Percentiles rank a stretch among this genome's conserved stretches.
phyloP scores from a whole-genome alignment of 1,140 invertebrate species.

The Atta cephalotes region DNA sequence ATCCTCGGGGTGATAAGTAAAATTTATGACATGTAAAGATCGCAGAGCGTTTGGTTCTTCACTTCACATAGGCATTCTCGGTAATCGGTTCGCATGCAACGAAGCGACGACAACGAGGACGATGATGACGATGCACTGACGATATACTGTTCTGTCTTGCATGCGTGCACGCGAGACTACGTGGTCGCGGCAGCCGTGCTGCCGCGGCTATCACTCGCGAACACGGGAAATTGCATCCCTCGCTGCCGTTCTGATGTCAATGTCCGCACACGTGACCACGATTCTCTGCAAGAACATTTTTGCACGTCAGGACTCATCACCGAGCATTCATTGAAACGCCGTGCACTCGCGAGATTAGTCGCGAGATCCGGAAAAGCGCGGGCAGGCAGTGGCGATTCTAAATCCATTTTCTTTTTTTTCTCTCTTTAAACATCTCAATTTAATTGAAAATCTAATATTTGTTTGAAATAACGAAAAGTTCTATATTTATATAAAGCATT shows the following conservation, averaged over 20 bases:
- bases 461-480: neutral
- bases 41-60: neutral
- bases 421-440: neutral
- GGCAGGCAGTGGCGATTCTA: neutral
- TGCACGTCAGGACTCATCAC: slow-evolving; percentile 3
- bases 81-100: neutral
- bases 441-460: neutral
- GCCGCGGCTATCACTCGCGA: slow-evolving; percentile 51
- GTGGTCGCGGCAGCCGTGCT: slow-evolving; percentile 32
- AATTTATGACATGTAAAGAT: slow-evolving; percentile 41
- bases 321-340: neutral
- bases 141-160: slow-evolving; percentile 24
- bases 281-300: slow-evolving; percentile 46
- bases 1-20: slow-evolving; percentile 27
- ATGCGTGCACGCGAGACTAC: slow-evolving; percentile 40
- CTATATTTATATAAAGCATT: neutral
- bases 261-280: slow-evolving; percentile 13
- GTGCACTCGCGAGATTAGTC: neutral
- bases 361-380: neutral
- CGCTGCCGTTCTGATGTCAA: slow-evolving; percentile 33
- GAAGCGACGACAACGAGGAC: neutral
- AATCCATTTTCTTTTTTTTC: neutral
- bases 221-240: slow-evolving; percentile 50
- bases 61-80: slow-evolving; percentile 35
- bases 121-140: slow-evolving; percentile 31